phyloP scores from a whole-genome alignment of 2,797 vertebrate genomes.

The Pempheris klunzingeri region DNA sequence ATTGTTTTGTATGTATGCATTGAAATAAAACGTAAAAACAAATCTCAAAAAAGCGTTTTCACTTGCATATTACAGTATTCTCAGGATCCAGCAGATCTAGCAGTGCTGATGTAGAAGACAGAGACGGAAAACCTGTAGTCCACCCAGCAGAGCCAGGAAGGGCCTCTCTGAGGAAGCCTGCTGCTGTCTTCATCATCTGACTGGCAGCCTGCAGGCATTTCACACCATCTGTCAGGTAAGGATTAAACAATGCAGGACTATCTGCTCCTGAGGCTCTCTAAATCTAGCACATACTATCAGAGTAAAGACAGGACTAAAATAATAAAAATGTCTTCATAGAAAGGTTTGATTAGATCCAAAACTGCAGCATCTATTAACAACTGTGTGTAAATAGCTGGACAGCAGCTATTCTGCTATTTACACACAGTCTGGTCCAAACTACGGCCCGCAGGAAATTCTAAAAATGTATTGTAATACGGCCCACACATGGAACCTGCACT shows the following conservation, averaged over 20 bases:
- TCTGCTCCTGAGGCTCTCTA: not conserved
- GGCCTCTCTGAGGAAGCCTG: slow-evolving; percentile 1
- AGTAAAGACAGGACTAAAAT: not conserved
- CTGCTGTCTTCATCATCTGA: slow-evolving; percentile 11
- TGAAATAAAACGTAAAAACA: not conserved
- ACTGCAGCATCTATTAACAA: not conserved
- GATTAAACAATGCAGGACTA: not conserved
- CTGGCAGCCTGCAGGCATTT: slow-evolving; percentile 17
- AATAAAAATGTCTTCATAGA: not conserved
- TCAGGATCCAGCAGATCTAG: not conserved
- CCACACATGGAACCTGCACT: no score
- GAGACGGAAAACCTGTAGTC: not conserved
- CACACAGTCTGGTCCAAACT: no score
- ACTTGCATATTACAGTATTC: not conserved
- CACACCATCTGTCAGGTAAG: slow-evolving; percentile 21
- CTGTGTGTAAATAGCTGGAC: no score
- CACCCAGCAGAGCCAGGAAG: not conserved
- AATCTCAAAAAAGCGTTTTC: not conserved
- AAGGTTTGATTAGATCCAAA: not conserved
- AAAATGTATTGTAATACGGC: no score
- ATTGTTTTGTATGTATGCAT: not conserved
- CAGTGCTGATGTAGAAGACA: not conserved
- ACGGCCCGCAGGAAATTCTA: no score
- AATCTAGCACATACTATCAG: not conserved
- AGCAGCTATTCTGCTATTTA: no score